A percentile compares a stretch with the other conserved stretches of the same genome.
These are phyloP conservation scores for Pseudochirops corinnae DNA, from an alignment of 2,797 vertebrate species.

Conservation along the genomic window DNA sequence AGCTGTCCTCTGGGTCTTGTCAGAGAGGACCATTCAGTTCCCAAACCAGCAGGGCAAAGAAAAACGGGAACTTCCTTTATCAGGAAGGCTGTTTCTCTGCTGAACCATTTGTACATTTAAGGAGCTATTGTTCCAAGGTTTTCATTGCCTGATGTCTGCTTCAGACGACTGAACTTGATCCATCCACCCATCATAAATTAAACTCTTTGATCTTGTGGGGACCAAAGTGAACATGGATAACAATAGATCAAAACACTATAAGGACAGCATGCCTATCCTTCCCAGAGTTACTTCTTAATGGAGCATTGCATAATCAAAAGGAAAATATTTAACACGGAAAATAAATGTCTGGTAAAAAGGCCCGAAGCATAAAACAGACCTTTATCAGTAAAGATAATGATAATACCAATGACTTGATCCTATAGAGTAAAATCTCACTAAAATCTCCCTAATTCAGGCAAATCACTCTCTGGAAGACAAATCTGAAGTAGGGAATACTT, in stretches of 20 bases:
- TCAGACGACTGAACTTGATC: slow-evolving; percentile 78
- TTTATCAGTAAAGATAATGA: neutral
- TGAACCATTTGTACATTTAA: slow-evolving; percentile 62
- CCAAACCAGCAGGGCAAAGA: slow-evolving; percentile 20
- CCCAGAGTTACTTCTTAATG: slow-evolving; percentile 73
- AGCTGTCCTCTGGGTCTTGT: slow-evolving; percentile 60
- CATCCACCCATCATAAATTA: slow-evolving; percentile 82
- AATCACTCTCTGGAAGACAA: neutral
- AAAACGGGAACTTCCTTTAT: slow-evolving; percentile 25
- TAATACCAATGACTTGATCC: neutral
- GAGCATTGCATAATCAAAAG: slow-evolving; percentile 57
- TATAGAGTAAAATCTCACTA: slow-evolving; percentile 15
- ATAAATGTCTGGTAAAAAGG: slow-evolving; percentile 59
- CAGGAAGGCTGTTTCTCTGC: slow-evolving; percentile 41
- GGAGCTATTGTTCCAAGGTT: slow-evolving; percentile 58
- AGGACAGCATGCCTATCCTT: slow-evolving; percentile 79
- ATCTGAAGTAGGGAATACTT: slow-evolving; percentile 13
- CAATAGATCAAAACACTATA: slow-evolving; percentile 74
- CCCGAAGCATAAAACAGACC: slow-evolving; percentile 56
- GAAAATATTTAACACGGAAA: slow-evolving; percentile 65
- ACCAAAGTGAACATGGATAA: slow-evolving; percentile 75
- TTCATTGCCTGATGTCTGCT: slow-evolving; percentile 64
- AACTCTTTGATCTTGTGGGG: slow-evolving; percentile 84
- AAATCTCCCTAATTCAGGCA: slow-evolving; percentile 11
- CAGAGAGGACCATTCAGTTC: slow-evolving; percentile 31